Evolutionary conservation across 2,113 vertebrate species (phyloP).

Genomic region (Python bivittatus): DNA sequence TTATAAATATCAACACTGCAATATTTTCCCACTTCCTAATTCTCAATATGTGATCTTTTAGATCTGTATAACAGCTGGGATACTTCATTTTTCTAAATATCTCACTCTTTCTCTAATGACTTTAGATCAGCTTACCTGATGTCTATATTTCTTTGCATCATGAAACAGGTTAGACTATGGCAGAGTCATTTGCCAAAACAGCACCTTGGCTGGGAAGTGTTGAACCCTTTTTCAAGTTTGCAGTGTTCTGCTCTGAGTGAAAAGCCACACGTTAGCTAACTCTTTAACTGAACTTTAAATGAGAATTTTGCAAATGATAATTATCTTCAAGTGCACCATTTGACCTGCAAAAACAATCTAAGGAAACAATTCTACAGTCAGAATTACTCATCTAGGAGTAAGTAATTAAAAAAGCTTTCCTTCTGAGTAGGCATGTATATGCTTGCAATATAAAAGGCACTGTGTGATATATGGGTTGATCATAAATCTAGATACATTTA

Average conservation of each 20-base stretch:
- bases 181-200: neutral
- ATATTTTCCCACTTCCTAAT: neutral
- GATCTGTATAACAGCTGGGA: neutral
- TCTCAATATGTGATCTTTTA: neutral
- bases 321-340: neutral
- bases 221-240: neutral
- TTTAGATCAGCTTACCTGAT: neutral
- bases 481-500: accelerated
- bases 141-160: neutral
- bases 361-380: accelerated
- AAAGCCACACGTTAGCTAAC: neutral
- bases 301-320: neutral
- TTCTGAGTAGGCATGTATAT: neutral
- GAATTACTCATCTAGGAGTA: neutral
- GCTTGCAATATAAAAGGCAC: neutral
- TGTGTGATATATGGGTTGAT: accelerated
- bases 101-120: neutral
- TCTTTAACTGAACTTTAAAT: neutral
- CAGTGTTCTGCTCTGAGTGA: neutral
- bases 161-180: neutral
- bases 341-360: neutral
- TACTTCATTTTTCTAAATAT: neutral
- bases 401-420: neutral
- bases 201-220: neutral
- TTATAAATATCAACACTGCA: neutral